Conservation (phyloP, 1,140 invertebrate species). For the Doryteuthis pealeii region DNA sequence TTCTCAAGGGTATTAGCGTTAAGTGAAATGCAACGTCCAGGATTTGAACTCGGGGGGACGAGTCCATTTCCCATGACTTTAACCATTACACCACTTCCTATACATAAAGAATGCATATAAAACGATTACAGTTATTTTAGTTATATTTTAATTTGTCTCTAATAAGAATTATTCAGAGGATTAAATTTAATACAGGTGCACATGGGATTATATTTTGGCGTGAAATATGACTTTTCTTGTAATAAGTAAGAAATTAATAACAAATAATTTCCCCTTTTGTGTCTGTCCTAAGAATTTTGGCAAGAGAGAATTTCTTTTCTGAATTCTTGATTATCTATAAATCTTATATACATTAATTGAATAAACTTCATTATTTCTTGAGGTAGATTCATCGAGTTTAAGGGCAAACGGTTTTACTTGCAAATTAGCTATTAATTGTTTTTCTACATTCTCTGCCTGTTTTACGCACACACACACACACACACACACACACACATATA, state of each 20-base stretch:
- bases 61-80: too few relatives aligned
- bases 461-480: too few relatives aligned
- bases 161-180: too few relatives aligned
- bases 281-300: not conserved
- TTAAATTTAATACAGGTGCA: too few relatives aligned
- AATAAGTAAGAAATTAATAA: not conserved
- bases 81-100: too few relatives aligned
- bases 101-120: too few relatives aligned
- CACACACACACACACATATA: too few relatives aligned
- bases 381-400: not conserved
- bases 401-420: constrained; percentile 7
- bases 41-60: too few relatives aligned
- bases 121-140: too few relatives aligned
- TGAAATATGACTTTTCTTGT: not conserved
- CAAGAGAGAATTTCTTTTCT: not conserved
- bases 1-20: too few relatives aligned
- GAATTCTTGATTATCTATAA: not conserved
- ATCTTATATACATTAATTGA: not conserved
- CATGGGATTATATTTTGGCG: not conserved
- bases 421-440: not conserved
- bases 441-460: constrained; percentile 9
- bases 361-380: not conserved
- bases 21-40: too few relatives aligned
- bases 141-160: too few relatives aligned
- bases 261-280: not conserved